phyloP scores from a whole-genome alignment of 2,113 vertebrate species.

The Euleptes europaea region DNA sequence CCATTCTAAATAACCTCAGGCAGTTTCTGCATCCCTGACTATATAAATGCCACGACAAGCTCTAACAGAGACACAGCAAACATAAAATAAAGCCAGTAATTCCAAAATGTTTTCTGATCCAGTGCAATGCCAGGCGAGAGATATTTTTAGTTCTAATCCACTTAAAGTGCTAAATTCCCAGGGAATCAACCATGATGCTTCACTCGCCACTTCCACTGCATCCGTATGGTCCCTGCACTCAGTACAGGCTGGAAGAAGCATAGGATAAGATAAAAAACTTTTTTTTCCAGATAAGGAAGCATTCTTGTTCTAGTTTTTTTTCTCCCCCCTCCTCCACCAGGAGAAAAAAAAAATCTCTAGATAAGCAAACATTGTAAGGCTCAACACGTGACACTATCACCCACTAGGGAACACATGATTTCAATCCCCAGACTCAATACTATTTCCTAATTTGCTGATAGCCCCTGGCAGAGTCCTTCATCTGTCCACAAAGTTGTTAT shows the following conservation, averaged over 20 bases:
- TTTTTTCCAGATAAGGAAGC: slow-evolving; percentile 25
- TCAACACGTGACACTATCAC: fast-evolving
- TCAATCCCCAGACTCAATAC: slow-evolving; percentile 3
- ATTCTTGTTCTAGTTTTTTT: slow-evolving; percentile 1
- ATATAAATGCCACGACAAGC: neutral
- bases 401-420: neutral
- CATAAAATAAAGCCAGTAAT: slow-evolving; percentile 15
- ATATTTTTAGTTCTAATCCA: slow-evolving; percentile 77
- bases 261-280: slow-evolving; percentile 47
- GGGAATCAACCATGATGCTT: slow-evolving; percentile 57
- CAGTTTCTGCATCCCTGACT: neutral
- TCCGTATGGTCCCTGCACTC: slow-evolving; percentile 29
- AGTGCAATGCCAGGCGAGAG: slow-evolving; percentile 37
- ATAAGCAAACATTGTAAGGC: slow-evolving; percentile 22
- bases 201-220: slow-evolving; percentile 46
- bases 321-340: neutral
- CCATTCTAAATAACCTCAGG: neutral
- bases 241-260: neutral
- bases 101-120: slow-evolving; percentile 8
- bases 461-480: slow-evolving; percentile 3
- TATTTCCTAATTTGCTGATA: slow-evolving; percentile 10
- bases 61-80: neutral
- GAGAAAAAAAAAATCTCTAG: neutral
- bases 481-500: neutral
- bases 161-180: slow-evolving; percentile 74